A percentile compares a stretch with the other conserved stretches of the same genome.
Conservation (phyloP, 35 echinoderm and acorn worm genomes). For the Ophioderma brevispina region DNA sequence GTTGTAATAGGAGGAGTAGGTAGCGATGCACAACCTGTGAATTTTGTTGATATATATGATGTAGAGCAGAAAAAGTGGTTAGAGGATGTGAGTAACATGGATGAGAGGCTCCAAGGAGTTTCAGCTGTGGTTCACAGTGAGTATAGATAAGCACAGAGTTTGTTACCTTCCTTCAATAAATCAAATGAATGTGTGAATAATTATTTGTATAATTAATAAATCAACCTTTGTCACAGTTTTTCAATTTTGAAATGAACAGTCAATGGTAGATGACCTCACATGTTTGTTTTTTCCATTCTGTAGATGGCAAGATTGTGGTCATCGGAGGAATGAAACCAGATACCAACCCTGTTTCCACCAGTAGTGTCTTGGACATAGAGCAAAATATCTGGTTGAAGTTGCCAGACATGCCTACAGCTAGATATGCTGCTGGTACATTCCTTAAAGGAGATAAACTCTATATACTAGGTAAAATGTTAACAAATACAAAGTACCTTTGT, state of each 20-base stretch:
- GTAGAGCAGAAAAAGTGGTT: conserved; percentile 67
- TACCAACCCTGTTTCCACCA: conserved; percentile 64
- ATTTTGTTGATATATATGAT: conserved; percentile 76
- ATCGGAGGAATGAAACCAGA: conserved; percentile 92
- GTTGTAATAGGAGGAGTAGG: conserved; percentile 73
- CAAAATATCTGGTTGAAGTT: conserved; percentile 82
- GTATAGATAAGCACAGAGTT: too few species aligned
- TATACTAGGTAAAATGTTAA: conserved; percentile 94
- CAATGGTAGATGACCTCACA: not conserved
- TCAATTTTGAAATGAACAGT: too few species aligned
- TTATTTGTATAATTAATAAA: too few species aligned
- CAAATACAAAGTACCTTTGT: too few species aligned
- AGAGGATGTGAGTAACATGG: conserved; percentile 52
- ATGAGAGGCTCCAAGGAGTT: conserved; percentile 66
- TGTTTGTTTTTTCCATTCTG: conserved; percentile 5
- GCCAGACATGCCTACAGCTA: conserved; percentile 78
- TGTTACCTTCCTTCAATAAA: too few species aligned
- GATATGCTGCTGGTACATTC: conserved; percentile 76
- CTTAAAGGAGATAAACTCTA: conserved; percentile 87
- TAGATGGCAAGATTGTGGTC: conserved; percentile 77
- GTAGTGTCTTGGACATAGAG: conserved; percentile 71
- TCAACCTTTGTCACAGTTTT: too few species aligned
- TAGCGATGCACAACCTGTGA: conserved; percentile 37
- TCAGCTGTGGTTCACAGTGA: conserved; percentile 70
- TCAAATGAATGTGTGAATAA: too few species aligned